Evolutionary conservation across 2,113 vertebrate species (phyloP).

Genomic region (Chamaea fasciata): DNA sequence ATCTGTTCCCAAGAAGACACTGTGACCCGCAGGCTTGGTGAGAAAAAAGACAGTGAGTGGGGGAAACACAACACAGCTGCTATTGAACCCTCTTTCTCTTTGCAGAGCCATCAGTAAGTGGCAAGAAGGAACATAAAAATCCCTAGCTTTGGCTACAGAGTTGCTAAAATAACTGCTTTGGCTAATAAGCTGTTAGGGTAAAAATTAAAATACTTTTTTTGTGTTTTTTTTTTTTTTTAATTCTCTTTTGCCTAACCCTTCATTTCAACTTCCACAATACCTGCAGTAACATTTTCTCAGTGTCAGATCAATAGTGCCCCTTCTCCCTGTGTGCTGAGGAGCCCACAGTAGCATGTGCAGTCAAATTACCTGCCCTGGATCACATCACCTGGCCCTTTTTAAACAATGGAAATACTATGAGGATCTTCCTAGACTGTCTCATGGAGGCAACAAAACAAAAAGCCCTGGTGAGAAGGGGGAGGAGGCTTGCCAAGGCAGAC

Average conservation of each 20-base stretch:
- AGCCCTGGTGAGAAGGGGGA: rapidly evolving
- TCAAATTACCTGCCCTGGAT: not conserved
- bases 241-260: not conserved
- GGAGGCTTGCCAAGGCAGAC: not conserved
- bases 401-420: not conserved
- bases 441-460: not conserved
- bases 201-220: not conserved
- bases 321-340: not conserved
- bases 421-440: not conserved
- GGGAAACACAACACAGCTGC: not conserved
- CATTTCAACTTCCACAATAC: not conserved
- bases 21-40: not conserved
- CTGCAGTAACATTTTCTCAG: not conserved
- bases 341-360: not conserved
- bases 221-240: not conserved
- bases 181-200: not conserved
- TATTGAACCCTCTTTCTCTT: not conserved
- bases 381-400: not conserved
- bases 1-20: not conserved
- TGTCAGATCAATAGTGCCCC: not conserved
- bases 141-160: not conserved
- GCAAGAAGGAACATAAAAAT: not conserved
- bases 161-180: not conserved
- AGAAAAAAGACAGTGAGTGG: not conserved
- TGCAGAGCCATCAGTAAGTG: not conserved